phyloP scores from a whole-genome alignment of 2,888 invertebrate genomes.

The Polymixis lichenea region DNA sequence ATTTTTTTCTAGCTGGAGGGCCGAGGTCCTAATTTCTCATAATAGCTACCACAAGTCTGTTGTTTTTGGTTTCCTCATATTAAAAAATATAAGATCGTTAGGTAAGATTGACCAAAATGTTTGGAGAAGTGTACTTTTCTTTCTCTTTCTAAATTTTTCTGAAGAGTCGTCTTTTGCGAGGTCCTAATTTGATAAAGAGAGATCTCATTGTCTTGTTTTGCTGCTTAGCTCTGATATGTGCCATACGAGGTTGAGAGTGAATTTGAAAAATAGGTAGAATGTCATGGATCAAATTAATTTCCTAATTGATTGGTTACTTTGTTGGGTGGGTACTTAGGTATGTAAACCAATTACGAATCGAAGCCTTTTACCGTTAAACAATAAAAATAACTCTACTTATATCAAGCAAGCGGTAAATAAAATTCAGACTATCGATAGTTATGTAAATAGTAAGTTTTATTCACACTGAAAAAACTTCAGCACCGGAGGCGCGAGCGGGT shows the following conservation, averaged over 20 bases:
- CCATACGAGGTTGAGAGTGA: neutral
- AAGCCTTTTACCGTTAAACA: neutral
- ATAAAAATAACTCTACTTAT: neutral
- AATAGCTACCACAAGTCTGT: too few relatives aligned
- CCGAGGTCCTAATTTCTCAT: neutral
- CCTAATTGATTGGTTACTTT: neutral
- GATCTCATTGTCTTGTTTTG: too few relatives aligned
- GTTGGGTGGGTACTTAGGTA: too few relatives aligned
- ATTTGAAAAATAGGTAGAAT: neutral
- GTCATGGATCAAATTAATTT: neutral
- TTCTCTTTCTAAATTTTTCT: too few relatives aligned
- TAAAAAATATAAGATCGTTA: too few relatives aligned
- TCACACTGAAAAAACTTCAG: conserved; percentile 18
- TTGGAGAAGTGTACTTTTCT: too few relatives aligned
- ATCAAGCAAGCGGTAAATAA: neutral
- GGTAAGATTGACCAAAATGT: too few relatives aligned
- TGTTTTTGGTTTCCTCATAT: too few relatives aligned
- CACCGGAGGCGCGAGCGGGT: conserved; percentile 2
- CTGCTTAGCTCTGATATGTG: too few relatives aligned
- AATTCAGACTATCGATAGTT: conserved; percentile 15
- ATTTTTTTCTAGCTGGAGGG: neutral
- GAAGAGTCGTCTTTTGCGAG: too few relatives aligned
- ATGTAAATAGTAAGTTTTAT: conserved; percentile 11
- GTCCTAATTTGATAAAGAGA: too few relatives aligned
- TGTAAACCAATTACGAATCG: neutral